phyloP scores from a whole-genome alignment of 2,888 invertebrate species.

The Timema cristinae region DNA sequence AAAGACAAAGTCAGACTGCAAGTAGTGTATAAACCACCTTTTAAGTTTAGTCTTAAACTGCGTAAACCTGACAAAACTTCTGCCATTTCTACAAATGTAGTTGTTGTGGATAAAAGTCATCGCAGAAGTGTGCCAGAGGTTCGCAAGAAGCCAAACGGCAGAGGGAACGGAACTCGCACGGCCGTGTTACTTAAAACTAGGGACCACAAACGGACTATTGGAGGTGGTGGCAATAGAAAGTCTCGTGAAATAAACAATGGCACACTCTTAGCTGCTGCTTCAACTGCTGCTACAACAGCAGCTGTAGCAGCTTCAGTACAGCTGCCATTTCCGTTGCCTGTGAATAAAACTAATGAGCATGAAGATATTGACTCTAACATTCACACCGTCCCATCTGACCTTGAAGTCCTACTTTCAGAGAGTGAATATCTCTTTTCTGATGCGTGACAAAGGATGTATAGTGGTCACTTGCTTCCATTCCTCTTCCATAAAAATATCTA shows the following conservation, averaged over 20 bases:
- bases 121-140: conserved; percentile 5
- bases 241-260: not conserved
- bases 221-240: conserved; percentile 11
- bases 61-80: conserved; percentile 60
- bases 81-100: conserved; percentile 45
- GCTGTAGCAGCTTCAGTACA: conserved; percentile 14
- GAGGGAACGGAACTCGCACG: conserved; percentile 19
- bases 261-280: conserved; percentile 10
- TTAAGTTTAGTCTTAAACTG: conserved; percentile 78
- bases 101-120: conserved; percentile 49
- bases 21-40: conserved; percentile 83
- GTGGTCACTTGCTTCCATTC: conserved; percentile 23
- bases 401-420: conserved; percentile 57
- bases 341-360: conserved; percentile 11
- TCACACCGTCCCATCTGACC: conserved; percentile 58
- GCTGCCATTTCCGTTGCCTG: conserved; percentile 17
- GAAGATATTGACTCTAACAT: conserved; percentile 53
- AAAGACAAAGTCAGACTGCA: conserved; percentile 66
- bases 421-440: conserved; percentile 54
- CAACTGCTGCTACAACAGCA: conserved; percentile 11
- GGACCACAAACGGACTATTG: conserved; percentile 21
- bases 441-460: conserved; percentile 42
- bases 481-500: conserved; percentile 14
- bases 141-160: conserved; percentile 16
- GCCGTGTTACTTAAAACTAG: conserved; percentile 23